A percentile compares a stretch with the other conserved stretches of the same genome.
These are phyloP conservation scores for Drosophila quadrilineata DNA, from an alignment of 1,140 invertebrate genomes.

Conservation along the genomic window DNA sequence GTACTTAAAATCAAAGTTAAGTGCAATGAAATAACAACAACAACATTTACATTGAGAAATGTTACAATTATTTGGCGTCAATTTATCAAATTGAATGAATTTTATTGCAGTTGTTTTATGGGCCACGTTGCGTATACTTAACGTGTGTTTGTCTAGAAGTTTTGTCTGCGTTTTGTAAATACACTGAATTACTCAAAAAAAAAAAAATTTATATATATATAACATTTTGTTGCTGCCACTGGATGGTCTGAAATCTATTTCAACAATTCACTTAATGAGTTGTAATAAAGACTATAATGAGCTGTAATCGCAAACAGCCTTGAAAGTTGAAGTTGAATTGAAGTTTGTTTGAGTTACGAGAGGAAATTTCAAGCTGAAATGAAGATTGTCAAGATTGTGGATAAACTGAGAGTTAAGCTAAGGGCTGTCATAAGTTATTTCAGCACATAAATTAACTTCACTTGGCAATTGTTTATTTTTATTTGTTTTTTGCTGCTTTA, in stretches of 20 bases:
- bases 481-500: not conserved
- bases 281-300: constrained; percentile 18
- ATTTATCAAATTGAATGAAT: constrained; percentile 48
- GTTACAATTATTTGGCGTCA: constrained; percentile 63
- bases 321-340: constrained; percentile 8
- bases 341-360: not conserved
- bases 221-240: constrained; percentile 20
- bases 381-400: not conserved
- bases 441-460: too few species aligned
- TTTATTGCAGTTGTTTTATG: constrained; percentile 53
- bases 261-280: constrained; percentile 13
- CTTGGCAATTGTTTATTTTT: too few species aligned
- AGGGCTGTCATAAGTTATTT: too few species aligned
- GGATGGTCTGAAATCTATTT: constrained; percentile 17
- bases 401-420: too few species aligned
- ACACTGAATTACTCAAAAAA: constrained; percentile 48
- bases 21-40: constrained; percentile 47
- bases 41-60: constrained; percentile 44
- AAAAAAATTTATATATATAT: too few species aligned
- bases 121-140: constrained; percentile 51
- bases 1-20: constrained; percentile 73
- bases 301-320: constrained; percentile 16
- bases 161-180: constrained; percentile 20
- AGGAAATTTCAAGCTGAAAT: not conserved
- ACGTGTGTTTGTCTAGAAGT: constrained; percentile 14